These are phyloP conservation scores for Schlechtendalia chinensis DNA, from an alignment of 1,140 invertebrate genomes.

Conservation along the genomic window DNA sequence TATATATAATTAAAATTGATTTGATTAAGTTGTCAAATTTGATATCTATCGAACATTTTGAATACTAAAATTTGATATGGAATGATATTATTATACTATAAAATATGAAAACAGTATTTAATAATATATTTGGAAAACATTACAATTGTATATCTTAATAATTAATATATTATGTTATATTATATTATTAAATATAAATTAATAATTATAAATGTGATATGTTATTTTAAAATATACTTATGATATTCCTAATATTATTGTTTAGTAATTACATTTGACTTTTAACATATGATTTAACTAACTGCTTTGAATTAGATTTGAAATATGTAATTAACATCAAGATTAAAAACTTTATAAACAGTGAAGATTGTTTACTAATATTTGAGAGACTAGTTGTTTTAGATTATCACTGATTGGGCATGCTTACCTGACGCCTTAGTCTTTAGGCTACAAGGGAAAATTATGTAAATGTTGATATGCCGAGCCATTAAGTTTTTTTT, in stretches of 20 bases:
- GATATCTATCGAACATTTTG: neutral
- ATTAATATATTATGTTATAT: neutral
- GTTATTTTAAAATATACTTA: conserved; percentile 30
- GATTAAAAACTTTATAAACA: too few relatives aligned
- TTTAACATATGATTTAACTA: too few relatives aligned
- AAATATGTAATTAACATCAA: neutral
- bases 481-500: too few relatives aligned
- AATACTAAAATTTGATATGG: neutral
- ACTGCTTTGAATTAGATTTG: neutral
- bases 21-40: neutral
- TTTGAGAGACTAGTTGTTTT: too few relatives aligned
- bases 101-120: neutral
- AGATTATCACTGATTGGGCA: too few relatives aligned
- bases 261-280: neutral
- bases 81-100: neutral
- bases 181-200: conserved; percentile 7
- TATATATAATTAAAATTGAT: neutral
- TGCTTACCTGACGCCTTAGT: too few relatives aligned
- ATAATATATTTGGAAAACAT: neutral
- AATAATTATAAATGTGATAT: conserved; percentile 28
- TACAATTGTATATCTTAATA: neutral
- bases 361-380: too few relatives aligned
- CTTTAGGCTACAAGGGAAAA: too few relatives aligned
- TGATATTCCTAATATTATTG: neutral
- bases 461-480: too few relatives aligned